These are phyloP conservation scores for Jacana jacana DNA, from an alignment of 2,113 vertebrate species.

Conservation along the genomic window DNA sequence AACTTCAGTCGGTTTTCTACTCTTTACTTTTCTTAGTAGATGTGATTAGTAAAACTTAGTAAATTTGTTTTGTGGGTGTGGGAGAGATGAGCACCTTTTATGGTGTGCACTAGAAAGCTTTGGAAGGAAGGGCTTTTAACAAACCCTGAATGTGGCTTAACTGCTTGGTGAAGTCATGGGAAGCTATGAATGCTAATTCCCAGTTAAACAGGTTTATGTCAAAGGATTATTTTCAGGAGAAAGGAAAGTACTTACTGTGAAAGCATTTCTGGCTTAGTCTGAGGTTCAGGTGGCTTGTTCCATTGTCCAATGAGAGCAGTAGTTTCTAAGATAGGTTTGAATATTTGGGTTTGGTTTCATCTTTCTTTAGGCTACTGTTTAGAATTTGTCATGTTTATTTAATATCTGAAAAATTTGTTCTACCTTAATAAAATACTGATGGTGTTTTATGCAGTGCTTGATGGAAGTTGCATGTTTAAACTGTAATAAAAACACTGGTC, in stretches of 20 bases:
- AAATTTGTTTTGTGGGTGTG: neutral
- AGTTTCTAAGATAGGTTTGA: neutral
- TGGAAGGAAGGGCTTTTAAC: neutral
- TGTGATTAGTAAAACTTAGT: neutral
- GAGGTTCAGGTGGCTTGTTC: neutral
- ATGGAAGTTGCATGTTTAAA: neutral
- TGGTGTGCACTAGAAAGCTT: neutral
- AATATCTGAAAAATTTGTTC: neutral
- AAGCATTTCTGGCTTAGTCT: neutral
- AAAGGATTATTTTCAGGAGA: neutral
- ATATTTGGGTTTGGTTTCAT: neutral
- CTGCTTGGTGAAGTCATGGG: neutral
- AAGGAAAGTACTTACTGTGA: neutral
- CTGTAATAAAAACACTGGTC: neutral
- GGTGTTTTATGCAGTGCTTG: neutral
- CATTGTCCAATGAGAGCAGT: neutral
- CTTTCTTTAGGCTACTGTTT: neutral
- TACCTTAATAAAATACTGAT: neutral
- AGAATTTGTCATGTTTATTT: neutral
- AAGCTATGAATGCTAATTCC: neutral
- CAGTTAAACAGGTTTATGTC: neutral
- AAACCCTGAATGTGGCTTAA: neutral
- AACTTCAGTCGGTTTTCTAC: neutral
- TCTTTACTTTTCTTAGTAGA: neutral
- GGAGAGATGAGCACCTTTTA: neutral